Percentiles rank a stretch among this genome's conserved stretches.
Conservation (phyloP, 2,888 invertebrate species). For the Nineta flava region DNA sequence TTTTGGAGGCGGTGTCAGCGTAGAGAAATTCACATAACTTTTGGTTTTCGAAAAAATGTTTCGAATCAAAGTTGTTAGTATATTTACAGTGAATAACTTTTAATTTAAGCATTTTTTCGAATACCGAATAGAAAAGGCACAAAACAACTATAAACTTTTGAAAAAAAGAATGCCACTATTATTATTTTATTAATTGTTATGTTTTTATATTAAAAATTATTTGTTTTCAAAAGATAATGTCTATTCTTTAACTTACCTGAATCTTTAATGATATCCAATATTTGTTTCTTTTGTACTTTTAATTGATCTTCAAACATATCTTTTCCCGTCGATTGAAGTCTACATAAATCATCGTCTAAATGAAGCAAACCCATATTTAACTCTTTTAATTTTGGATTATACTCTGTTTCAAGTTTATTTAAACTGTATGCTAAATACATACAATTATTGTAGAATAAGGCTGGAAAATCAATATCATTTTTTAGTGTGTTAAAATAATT, state of each 20-base stretch:
- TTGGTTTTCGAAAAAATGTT: no score
- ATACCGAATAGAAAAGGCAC: no score
- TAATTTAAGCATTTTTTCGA: no score
- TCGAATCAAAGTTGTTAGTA: no score
- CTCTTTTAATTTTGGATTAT: conserved; percentile 42
- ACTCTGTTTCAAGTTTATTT: conserved; percentile 47
- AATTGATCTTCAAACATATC: conserved; percentile 57
- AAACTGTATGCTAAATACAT: conserved; percentile 69
- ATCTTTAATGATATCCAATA: conserved; percentile 56
- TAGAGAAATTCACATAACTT: no score
- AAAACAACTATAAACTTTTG: no score
- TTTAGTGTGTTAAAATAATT: no score
- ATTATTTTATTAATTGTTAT: not conserved
- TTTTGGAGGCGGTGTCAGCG: no score
- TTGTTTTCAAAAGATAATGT: conserved; percentile 1
- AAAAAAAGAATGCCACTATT: no score
- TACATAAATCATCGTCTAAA: conserved; percentile 50
- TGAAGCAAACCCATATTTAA: conserved; percentile 38
- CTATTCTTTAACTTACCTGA: conserved; percentile 36
- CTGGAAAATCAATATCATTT: conserved; percentile 28
- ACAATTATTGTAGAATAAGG: conserved; percentile 82
- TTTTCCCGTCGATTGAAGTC: conserved; percentile 50
- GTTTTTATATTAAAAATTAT: not conserved
- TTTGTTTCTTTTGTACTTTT: conserved; percentile 56
- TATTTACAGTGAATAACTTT: no score